Base-by-base conservation (phyloP, 2,888 invertebrate species). In the Andrena trimmerana region DNA sequence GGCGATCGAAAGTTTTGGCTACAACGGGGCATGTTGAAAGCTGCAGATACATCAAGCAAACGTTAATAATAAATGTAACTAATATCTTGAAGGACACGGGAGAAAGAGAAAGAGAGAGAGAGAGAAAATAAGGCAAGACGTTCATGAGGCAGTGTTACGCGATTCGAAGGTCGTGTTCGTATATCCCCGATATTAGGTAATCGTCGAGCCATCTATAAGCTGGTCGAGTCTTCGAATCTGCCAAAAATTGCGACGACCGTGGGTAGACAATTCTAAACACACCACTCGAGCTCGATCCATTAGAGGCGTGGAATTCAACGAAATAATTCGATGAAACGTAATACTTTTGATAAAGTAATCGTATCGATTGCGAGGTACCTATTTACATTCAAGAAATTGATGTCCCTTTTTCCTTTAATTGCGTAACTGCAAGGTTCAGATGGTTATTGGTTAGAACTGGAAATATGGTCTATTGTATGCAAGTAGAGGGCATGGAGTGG, bases 171-270 rank as follows among this genome's bases (percentile, higher is more conserved):
- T 86, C 89, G 74, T 31, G 27, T 48, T 59, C 70, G 57, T 82
- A 62, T 82, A 79, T 82, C 69, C 71, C 75, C 71, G 77, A 57
- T 62, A 88, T 92, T 92, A 92, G 91, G 87, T 92, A 91, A 92
- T 87, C 77, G 60, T 24, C 76, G 73, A 83, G 86, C 78, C 66
- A 81, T 82, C 66, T 78, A 50, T 69, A 77, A 78, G 29, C 52
- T 36, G 20, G 36, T 6, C 33, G 66, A 71, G 70, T 77, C 48
- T 59, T 67, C 66, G 60, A 67, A 68, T 60, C 62, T 83, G 88
- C 83, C 88, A 88, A 88, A 80, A 67, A 63, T 77, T 31, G 65
- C 57, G 50, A 7, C 71, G 68, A 66, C 73, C 62, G 50, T 6
- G 33, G 13, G 3, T 54, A 65, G 42, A 75, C 54, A 68, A 67